Base-by-base conservation (phyloP, 2,888 invertebrate species). In the Conchocele bisecta region DNA sequence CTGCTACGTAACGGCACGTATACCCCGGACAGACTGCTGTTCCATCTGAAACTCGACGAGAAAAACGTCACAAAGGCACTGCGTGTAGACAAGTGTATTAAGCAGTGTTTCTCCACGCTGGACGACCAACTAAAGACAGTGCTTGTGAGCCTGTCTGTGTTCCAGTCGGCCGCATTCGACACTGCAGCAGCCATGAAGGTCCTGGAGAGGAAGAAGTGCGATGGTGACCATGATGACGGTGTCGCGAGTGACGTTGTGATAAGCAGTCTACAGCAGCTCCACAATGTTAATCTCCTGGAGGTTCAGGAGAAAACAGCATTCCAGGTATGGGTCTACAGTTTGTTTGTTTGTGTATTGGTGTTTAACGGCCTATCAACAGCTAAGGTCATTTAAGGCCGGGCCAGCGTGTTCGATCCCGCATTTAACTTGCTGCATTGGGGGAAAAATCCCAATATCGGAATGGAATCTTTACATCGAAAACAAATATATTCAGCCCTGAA, bases 31-130 rank as follows among this genome's bases (percentile, higher is more conserved):
- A 50, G 53, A 5, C 42, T 77, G 7, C 24, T 65, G 17, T 67
- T 71, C 31, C 74, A 77, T 41, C 46, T 77, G 2, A 53, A 67
- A 24, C 64, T 67, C 35, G 77, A 77, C 42, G 35, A 72, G 31
- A 67, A 64, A 50, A 64, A 74, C 65, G 77, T 70, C 0, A 67
- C 74, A 0, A 44, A 60, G 31, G 71, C 56, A 20, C n/a, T 77
- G 22, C 22, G 46, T 17, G 42, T 77, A 3, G 41, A 60, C 26
- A 22, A 31, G 6, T 65, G 66, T 24, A 61, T 77, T 15, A 35
- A 64, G 20, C 35, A 64, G 17, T n/a, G 44, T 0, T 54, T 74
- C 29, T 39, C 57, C 2, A 56, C 31, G 17, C 56, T 77, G 1
- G 29, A 60, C 0, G 20, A 22, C 1, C 26, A 54, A 1, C 37